These are phyloP conservation scores for Caerostris extrusa DNA, from an alignment of 1,140 invertebrate genomes.

Conservation along the genomic window DNA sequence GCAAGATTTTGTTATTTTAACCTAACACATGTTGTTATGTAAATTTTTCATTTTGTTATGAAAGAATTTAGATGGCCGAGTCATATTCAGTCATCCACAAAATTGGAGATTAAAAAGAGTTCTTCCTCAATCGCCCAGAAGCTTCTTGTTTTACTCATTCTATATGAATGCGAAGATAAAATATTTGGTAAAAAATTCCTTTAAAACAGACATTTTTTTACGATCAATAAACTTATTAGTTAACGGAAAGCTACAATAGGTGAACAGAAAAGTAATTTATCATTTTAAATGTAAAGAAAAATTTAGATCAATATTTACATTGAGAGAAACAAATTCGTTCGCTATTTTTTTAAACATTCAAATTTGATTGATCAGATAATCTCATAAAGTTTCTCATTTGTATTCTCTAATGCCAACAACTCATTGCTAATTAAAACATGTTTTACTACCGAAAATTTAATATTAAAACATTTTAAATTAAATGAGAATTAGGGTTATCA, in stretches of 20 bases:
- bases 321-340: too few relatives aligned
- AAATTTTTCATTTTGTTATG: not conserved
- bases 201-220: not conserved
- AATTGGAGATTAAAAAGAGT: not conserved
- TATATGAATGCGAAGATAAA: not conserved
- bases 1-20: too few relatives aligned
- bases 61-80: not conserved
- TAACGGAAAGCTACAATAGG: not conserved
- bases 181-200: not conserved
- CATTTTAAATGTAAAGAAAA: not conserved
- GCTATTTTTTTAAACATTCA: too few relatives aligned
- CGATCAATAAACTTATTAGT: not conserved
- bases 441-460: too few relatives aligned
- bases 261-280: not conserved
- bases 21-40: not conserved
- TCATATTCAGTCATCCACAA: conserved; percentile 7
- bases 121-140: not conserved
- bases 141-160: not conserved
- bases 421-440: too few relatives aligned
- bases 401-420: too few relatives aligned
- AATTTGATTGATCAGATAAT: too few relatives aligned
- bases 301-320: too few relatives aligned
- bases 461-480: too few relatives aligned
- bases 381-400: too few relatives aligned
- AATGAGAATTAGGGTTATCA: too few relatives aligned